Conservation (phyloP, 2,888 invertebrate species). For the Acleris literana region DNA sequence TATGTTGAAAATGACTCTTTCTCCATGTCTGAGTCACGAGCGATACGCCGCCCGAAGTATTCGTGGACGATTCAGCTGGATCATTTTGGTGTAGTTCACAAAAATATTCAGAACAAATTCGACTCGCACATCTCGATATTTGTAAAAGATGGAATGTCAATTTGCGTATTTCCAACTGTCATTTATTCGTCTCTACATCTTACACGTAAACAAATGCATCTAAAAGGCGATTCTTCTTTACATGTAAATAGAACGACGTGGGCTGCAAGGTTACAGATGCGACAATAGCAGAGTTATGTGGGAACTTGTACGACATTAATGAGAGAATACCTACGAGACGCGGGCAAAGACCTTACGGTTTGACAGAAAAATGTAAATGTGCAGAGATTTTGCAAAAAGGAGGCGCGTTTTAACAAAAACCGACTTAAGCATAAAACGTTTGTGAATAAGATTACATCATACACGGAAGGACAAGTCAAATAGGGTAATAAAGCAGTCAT, state of each 20-base stretch:
- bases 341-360: conserved; percentile 18
- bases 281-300: conserved; percentile 8
- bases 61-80: not conserved
- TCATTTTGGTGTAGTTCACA: too few relatives aligned
- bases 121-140: too few relatives aligned
- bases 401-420: not conserved
- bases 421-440: not conserved
- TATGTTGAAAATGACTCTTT: conserved; percentile 19
- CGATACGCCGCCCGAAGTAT: conserved; percentile 11
- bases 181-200: too few relatives aligned
- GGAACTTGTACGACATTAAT: conserved; percentile 9
- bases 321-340: conserved; percentile 24
- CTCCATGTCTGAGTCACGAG: conserved; percentile 19
- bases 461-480: conserved; percentile 4
- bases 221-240: too few relatives aligned
- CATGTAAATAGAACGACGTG: conserved; percentile 16
- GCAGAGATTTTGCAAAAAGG: too few relatives aligned
- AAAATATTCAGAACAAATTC: too few relatives aligned
- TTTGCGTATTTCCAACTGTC: too few relatives aligned
- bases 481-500: not conserved
- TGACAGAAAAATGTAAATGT: not conserved
- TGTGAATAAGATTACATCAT: conserved; percentile 3
- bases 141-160: too few relatives aligned
- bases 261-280: conserved; percentile 25
- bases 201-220: too few relatives aligned